Percentiles rank a stretch among this genome's conserved stretches.
These are phyloP conservation scores for Microtus ochrogaster DNA, from an alignment of 2,113 vertebrate genomes.

Conservation along the genomic window DNA sequence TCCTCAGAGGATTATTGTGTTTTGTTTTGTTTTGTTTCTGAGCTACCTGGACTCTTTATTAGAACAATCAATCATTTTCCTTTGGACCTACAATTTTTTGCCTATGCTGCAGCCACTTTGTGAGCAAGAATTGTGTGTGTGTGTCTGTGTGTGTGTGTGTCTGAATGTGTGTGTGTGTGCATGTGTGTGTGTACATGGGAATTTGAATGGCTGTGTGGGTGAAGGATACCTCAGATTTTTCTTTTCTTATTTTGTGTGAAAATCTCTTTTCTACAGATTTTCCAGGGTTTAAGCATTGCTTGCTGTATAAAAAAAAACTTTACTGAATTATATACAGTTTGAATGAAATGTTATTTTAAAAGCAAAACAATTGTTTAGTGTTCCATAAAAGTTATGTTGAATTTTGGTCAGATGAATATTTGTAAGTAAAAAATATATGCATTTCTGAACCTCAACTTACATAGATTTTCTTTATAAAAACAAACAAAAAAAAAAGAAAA, in stretches of 20 bases:
- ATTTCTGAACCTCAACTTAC: constrained; percentile 92
- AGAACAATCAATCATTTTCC: constrained; percentile 89
- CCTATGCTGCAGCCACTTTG: constrained; percentile 90
- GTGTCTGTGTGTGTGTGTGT: constrained; percentile 52
- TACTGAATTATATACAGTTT: constrained; percentile 92
- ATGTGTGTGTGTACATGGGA: neutral
- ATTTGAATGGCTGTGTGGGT: constrained; percentile 71
- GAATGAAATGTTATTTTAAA: constrained; percentile 93
- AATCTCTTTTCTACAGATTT: constrained; percentile 91
- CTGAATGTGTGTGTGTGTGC: neutral
- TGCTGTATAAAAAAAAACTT: constrained; percentile 88
- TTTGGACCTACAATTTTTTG: constrained; percentile 89
- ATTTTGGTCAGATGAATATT: constrained; percentile 93
- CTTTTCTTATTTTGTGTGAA: constrained; percentile 88
- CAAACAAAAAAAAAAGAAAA: constrained; percentile 55
- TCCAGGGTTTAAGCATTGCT: constrained; percentile 91
- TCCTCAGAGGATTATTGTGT: constrained; percentile 87
- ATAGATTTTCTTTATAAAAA: constrained; percentile 88
- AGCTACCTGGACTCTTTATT: constrained; percentile 89
- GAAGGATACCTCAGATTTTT: constrained; percentile 88
- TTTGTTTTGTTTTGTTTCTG: constrained; percentile 81
- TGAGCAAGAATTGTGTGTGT: constrained; percentile 73
- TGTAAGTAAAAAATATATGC: constrained; percentile 93
- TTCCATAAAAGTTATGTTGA: constrained; percentile 92
- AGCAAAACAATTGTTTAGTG: constrained; percentile 88